phyloP scores from a whole-genome alignment of 2,113 vertebrate species.

The Epinephelus fuscoguttatus region DNA sequence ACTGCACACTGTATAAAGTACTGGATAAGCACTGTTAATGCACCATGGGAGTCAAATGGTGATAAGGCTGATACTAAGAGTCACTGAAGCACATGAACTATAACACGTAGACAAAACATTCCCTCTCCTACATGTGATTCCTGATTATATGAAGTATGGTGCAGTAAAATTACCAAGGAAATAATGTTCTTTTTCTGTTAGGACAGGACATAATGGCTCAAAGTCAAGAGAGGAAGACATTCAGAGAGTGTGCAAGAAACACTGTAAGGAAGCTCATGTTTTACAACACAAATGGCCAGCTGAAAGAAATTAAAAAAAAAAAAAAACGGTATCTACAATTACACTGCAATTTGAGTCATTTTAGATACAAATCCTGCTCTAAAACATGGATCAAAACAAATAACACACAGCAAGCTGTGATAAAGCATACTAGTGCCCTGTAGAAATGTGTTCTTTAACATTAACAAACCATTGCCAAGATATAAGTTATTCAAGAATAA shows the following conservation, averaged over 20 bases:
- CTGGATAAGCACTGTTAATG: constrained; percentile 32
- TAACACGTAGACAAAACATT: neutral
- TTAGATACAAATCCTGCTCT: neutral
- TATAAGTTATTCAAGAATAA: neutral
- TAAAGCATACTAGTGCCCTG: neutral
- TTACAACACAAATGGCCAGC: constrained; percentile 31
- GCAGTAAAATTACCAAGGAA: neutral
- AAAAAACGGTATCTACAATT: neutral
- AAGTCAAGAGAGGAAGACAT: constrained; percentile 26
- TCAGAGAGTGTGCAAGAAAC: constrained; percentile 46
- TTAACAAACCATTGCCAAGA: neutral
- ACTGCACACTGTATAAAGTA: neutral
- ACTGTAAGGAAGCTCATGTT: constrained; percentile 30
- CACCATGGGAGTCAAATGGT: constrained; percentile 16
- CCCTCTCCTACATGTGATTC: neutral
- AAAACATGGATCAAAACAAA: neutral
- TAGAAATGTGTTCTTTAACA: neutral
- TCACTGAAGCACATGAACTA: neutral
- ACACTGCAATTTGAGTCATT: constrained; percentile 8
- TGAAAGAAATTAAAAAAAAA: neutral
- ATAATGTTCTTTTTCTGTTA: neutral
- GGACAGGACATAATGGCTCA: constrained; percentile 11
- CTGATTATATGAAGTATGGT: neutral
- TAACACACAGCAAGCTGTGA: neutral
- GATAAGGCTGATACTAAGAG: neutral